A percentile compares a stretch with the other conserved stretches of the same genome.
Evolutionary conservation across 1,140 invertebrate genomes (phyloP).

Genomic region (Diachasma alloeum): DNA sequence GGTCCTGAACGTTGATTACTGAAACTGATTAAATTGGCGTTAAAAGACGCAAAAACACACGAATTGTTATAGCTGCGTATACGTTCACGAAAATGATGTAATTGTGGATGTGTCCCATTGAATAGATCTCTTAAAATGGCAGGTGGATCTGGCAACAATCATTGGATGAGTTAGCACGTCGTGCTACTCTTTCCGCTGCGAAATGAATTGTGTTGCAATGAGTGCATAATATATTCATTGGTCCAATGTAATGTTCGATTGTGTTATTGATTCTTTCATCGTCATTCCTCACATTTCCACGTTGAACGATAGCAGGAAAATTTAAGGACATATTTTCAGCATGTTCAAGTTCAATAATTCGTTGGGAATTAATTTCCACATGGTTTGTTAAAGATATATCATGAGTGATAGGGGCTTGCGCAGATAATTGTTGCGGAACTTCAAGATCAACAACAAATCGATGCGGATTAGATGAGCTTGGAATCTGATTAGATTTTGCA

Average conservation of each 20-base stretch:
- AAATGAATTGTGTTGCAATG: conserved; percentile 18
- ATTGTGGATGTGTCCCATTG: background rate
- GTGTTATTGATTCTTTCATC: no score
- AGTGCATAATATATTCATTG: background rate
- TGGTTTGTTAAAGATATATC: no score
- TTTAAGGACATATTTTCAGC: background rate
- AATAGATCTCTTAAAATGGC: background rate
- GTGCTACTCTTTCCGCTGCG: background rate
- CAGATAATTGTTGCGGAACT: background rate
- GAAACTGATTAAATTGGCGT: conserved; percentile 8
- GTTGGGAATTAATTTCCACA: no score
- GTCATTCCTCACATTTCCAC: no score
- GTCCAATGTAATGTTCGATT: background rate
- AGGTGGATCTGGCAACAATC: background rate
- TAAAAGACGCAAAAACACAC: conserved; percentile 11
- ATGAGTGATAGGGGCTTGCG: no score
- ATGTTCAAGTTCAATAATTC: no score
- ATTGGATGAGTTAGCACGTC: background rate
- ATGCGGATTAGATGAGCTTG: background rate
- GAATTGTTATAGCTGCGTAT: conserved; percentile 6
- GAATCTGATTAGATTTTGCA: background rate
- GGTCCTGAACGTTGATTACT: background rate
- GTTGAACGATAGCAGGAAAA: no score
- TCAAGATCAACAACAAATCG: background rate
- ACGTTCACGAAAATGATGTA: background rate